Conservation (phyloP, 2,888 invertebrate genomes). For the Pasiphila rectangulata region DNA sequence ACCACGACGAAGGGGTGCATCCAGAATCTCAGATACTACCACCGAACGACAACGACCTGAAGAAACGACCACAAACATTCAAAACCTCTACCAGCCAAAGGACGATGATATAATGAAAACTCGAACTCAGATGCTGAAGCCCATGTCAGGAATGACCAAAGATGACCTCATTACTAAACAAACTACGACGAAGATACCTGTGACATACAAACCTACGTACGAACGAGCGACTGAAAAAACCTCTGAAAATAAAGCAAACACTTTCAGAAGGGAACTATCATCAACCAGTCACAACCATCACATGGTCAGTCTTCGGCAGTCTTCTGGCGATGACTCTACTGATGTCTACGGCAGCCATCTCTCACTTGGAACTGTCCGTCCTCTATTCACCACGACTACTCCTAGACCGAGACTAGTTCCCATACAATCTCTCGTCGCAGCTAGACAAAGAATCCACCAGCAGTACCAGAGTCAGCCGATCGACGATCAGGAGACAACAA, state of each 20-base stretch:
- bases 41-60: constrained; percentile 53
- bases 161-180: constrained; percentile 68
- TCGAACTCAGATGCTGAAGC: constrained; percentile 63
- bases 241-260: constrained; percentile 77
- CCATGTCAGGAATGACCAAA: constrained; percentile 52
- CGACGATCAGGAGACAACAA: constrained; percentile 68
- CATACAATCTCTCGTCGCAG: constrained; percentile 71
- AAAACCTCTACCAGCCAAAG: constrained; percentile 61
- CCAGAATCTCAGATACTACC: constrained; percentile 55
- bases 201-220: constrained; percentile 76
- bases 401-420: constrained; percentile 79
- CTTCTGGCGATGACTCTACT: constrained; percentile 83
- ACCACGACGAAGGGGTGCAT: constrained; percentile 75
- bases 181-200: constrained; percentile 62
- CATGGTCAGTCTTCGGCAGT: constrained; percentile 80
- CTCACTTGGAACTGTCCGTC: constrained; percentile 83
- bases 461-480: constrained; percentile 61
- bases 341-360: constrained; percentile 85
- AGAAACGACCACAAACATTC: constrained; percentile 60
- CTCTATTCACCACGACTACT: constrained; percentile 84
- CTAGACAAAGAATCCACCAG: constrained; percentile 72
- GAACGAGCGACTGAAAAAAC: constrained; percentile 73
- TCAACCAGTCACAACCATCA: constrained; percentile 81
- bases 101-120: constrained; percentile 53
- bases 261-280: constrained; percentile 82